Evolutionary conservation across 2,113 vertebrate genomes (phyloP), one percentile per base, ranked within the genome.

Genomic region (Apus apus): DNA sequence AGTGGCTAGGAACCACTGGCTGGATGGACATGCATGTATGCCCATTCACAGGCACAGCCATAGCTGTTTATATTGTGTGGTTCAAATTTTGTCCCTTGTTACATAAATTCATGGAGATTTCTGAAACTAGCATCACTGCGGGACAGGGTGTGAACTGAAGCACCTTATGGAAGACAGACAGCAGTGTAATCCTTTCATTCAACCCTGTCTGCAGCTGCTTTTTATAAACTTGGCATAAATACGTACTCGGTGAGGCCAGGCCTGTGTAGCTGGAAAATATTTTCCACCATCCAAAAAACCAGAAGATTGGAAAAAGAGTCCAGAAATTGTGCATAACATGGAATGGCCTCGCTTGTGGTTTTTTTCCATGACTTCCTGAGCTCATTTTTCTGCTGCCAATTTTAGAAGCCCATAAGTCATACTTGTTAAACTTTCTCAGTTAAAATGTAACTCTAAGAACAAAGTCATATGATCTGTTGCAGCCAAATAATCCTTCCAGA

Each of bases 111-210:
- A 17, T 64, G 77, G 89, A 50, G 71, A 71, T 92, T 73, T 85
- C 70, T 97, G 92, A 87, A 89, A 74, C 1, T 12, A 91, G 58
- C 57, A 84, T 89, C 13, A 5, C 66, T 93, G 57, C 94, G 95
- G 95, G 91, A 96, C 93, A 91, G 89, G 94, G 93, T 89, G 94
- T 96, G 96, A 97, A 95, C 91, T 70, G 56, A 95, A 91, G 95
- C 92, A 97, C 97, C 97, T 98, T 98, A 95, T 98, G 98, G 98
- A 98, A 98, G 98, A 98, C 96, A 97, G 98, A 98, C 97, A 97
- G 97, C 98, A 97, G 94, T 95, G 96, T 98, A 97, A 98, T 98
- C 98, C 98, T 98, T 98, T 98, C 98, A 98, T 97, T 98, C 98
- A 97, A 93, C 97, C 92, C 84, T 92, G 98, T 97, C 98, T 98